Evolutionary conservation across 2,888 invertebrate genomes (phyloP), one percentile per base, ranked within the genome.

Genomic region (Coecobrya sp.): DNA sequence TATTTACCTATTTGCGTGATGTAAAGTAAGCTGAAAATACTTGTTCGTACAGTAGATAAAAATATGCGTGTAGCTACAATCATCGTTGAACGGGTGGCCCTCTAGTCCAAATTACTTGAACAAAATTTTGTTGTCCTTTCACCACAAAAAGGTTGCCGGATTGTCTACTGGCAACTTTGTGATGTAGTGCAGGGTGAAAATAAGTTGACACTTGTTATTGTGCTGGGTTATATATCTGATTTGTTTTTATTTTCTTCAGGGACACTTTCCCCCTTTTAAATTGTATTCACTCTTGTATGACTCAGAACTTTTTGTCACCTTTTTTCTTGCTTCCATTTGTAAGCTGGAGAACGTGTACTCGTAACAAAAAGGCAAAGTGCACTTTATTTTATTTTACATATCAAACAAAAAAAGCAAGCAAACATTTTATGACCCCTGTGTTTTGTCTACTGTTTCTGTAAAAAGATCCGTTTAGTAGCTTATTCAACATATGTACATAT

Each of bases 381-480:
- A 70, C 70, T 70, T 73, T 22, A 73, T 45, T 73, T 42, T 49
- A 49, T 70, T 73, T 73, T 68, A 27, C 89, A 82, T 82, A 81
- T 82, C 89, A 49, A 68, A 70, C 30, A 52, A 42, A 82, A 89
- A 81, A n/a, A n/a, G n/a, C 62, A 81, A 68, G 88, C 79, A 79
- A 79, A 65, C 88, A 65, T 88, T 86, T 87, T 73, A 73, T 73
- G 73, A 45, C 73, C 42, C 73, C 19, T 45, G 42, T 73, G n/a
- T 73, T 73, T 70, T 70, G 70, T 70, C 70, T 70, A 19, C 16
- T 19, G 0, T 25, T 65, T 65, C 27, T 0, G 0, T 0, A 65
- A 65, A 25, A 65, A 27, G 65, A 65, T 27, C 11, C 65, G 27
- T 27, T 65, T 65, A 5, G 25, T 65, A 11, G 25, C 16, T 86